Evolutionary conservation across 2,113 vertebrate genomes (phyloP), one percentile per base, ranked within the genome.

Genomic region (Platichthys flesus): DNA sequence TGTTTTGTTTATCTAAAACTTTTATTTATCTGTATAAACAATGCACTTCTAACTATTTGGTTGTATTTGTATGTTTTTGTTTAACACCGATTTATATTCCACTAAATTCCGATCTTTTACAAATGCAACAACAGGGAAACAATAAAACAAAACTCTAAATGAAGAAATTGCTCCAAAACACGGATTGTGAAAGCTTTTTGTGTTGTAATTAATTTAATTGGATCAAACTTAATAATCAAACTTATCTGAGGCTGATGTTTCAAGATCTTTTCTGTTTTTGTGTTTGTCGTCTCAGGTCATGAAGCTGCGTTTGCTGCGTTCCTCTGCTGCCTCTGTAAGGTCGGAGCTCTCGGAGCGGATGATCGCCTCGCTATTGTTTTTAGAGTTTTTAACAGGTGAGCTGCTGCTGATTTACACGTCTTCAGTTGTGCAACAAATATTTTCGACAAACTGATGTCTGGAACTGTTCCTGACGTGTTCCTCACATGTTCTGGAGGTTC

Each of bases 241-340:
- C 49, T 23, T 23, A 23, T 23, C 23, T 23, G 23, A 23, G 23
- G 54, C 4, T 13, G 9, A 18, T 23, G 14, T 35, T 2, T 63
- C 13, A 37, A 21, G 14, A 54, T 37, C 35, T 16, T 51, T 18
- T 35, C 0, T 31, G 1, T 42, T 1, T 79, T 66, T 31, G 1
- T 42, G 0, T 79, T 66, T 80, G 68, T 85, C 4, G 68, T 47
- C 70, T 62, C 81, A 99, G 98, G 98, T 74, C 98, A 99, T 0
- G 98, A 99, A 91, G 97, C 97, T 5, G 97, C 97, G 0, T 99
- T 99, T 76, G 97, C 97, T 24, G 95, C 96, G 2, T 99, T 99
- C 88, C 96, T 99, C 40, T 99, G 96, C 91, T 99, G 97, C 65
- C 96, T 99, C 74, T 98, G 97, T 91, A 99, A 99, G 91, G 95